These are phyloP conservation scores for Leptobrachium leishanense DNA, from an alignment of 2,113 vertebrate genomes.

Conservation along the genomic window DNA sequence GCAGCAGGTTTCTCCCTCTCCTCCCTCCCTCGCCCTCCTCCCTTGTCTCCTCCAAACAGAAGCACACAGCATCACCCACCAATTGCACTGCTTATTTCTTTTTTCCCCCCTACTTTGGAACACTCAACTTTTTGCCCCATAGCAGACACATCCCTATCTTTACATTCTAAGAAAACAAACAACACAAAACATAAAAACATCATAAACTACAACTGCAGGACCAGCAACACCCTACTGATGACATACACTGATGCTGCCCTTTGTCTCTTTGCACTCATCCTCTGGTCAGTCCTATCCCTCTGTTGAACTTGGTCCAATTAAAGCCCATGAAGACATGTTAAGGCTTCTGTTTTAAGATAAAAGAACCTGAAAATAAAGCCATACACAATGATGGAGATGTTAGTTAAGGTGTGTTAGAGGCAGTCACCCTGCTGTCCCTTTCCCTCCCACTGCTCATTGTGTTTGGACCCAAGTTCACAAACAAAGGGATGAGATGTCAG, in stretches of 20 bases:
- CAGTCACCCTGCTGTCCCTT: conserved; percentile 22
- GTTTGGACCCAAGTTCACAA: conserved; percentile 17
- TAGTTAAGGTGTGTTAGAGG: conserved; percentile 17
- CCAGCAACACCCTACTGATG: conserved; percentile 63
- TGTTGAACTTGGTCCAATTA: conserved; percentile 1
- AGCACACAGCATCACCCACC: conserved; percentile 19
- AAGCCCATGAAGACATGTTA: not conserved
- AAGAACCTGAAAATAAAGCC: not conserved
- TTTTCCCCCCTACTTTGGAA: conserved; percentile 3
- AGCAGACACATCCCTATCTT: not conserved
- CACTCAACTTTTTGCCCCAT: conserved; percentile 40
- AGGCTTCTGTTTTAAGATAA: not conserved
- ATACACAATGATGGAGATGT: conserved; percentile 32
- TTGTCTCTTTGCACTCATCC: conserved; percentile 66
- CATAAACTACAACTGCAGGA: not conserved
- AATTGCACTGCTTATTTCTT: conserved; percentile 4
- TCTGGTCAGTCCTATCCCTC: not conserved
- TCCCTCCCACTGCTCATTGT: conserved; percentile 25
- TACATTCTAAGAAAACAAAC: not conserved
- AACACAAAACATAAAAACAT: not conserved
- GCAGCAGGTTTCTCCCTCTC: conserved; percentile 72
- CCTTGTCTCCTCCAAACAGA: conserved; percentile 49
- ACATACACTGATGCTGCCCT: conserved; percentile 75
- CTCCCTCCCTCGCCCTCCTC: conserved; percentile 57
- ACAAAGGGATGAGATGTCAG: conserved; percentile 34